phyloP scores from a whole-genome alignment of 2,113 vertebrate species.

The Colinus virginianus region DNA sequence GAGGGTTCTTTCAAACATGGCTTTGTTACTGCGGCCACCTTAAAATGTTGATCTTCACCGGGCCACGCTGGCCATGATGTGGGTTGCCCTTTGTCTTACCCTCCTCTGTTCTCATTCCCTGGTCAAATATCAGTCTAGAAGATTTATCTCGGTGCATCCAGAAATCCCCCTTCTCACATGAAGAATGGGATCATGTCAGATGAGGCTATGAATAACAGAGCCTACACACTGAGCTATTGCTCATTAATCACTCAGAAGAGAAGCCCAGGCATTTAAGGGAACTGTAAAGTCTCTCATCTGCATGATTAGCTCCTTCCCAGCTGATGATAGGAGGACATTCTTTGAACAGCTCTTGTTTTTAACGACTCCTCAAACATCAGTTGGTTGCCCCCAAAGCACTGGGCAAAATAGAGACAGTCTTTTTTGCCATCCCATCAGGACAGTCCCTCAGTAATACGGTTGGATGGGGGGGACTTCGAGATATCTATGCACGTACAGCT shows the following conservation, averaged over 20 bases:
- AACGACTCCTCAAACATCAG: neutral
- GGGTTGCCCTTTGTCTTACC: neutral
- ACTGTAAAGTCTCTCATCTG: slow-evolving; percentile 25
- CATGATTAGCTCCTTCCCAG: slow-evolving; percentile 51
- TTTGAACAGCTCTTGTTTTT: neutral
- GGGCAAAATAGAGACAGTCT: neutral
- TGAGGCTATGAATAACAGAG: neutral
- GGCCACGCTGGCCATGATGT: neutral
- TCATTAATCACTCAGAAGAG: slow-evolving; percentile 25
- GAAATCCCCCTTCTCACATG: neutral
- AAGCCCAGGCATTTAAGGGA: neutral
- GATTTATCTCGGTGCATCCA: neutral
- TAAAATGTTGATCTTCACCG: neutral
- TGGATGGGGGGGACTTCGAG: neutral
- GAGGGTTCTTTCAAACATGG: neutral
- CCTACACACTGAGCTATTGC: neutral
- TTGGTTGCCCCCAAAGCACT: neutral
- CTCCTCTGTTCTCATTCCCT: neutral
- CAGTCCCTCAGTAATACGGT: neutral
- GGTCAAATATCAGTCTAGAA: accelerated
- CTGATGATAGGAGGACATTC: slow-evolving; percentile 25
- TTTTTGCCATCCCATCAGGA: neutral
- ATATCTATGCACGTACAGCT: neutral
- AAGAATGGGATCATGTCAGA: neutral
- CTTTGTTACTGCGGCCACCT: neutral